These are phyloP conservation scores for Stictocephala bisonia DNA, from an alignment of 2,888 invertebrate genomes.

Conservation along the genomic window DNA sequence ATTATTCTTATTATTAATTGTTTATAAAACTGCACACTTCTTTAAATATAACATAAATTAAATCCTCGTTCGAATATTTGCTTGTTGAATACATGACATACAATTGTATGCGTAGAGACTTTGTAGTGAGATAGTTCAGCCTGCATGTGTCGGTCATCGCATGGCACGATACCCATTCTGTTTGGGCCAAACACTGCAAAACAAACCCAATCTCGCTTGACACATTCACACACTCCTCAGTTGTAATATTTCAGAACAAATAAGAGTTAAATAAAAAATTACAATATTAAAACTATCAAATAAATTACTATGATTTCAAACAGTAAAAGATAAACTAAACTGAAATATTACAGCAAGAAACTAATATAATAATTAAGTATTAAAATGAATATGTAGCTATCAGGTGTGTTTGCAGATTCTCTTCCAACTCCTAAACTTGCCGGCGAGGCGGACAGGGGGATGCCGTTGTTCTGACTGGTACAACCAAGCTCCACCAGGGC, in stretches of 20 bases:
- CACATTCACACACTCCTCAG: constrained; percentile 14
- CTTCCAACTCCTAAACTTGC: not conserved
- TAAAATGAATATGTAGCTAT: constrained; percentile 1
- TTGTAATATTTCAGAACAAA: constrained; percentile 38
- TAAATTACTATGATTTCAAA: not conserved
- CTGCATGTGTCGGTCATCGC: constrained; percentile 11
- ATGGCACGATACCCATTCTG: no score
- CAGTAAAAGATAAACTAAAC: not conserved
- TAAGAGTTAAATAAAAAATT: not conserved
- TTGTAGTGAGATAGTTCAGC: no score
- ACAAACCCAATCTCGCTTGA: constrained; percentile 14
- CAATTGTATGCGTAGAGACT: no score
- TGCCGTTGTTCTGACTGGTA: constrained; percentile 24
- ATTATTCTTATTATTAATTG: no score
- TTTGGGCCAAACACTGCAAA: constrained; percentile 2
- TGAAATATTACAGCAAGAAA: constrained; percentile 41
- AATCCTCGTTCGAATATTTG: no score
- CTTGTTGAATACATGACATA: no score
- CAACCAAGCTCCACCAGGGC: not conserved
- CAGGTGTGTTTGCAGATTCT: not conserved
- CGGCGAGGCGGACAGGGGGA: constrained; percentile 17
- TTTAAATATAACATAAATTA: no score
- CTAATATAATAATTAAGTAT: not conserved
- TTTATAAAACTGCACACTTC: no score
- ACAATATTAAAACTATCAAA: not conserved